phyloP scores from a whole-genome alignment of 1,140 invertebrate genomes.

The Tetraneura akinire region DNA sequence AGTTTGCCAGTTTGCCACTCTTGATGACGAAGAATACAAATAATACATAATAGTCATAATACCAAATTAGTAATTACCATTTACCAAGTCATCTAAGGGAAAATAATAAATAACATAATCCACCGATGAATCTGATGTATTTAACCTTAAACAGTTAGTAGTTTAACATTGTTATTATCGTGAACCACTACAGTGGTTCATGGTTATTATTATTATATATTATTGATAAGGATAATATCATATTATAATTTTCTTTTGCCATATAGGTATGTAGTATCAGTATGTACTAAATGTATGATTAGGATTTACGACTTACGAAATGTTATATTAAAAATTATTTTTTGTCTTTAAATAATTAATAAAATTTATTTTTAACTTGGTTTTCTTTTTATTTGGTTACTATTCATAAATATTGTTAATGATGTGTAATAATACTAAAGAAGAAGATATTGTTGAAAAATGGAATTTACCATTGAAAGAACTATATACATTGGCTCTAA shows the following conservation, averaged over 20 bases:
- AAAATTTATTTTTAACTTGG: too few relatives aligned
- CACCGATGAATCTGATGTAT: slow-evolving; percentile 9
- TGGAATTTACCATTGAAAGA: slow-evolving; percentile 75
- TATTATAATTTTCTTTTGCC: not conserved
- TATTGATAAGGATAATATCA: not conserved
- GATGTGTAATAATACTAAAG: slow-evolving; percentile 45
- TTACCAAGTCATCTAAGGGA: not conserved
- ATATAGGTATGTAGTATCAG: not conserved
- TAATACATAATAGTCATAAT: too few relatives aligned
- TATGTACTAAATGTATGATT: too few relatives aligned
- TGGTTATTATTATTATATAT: not conserved
- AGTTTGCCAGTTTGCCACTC: too few relatives aligned
- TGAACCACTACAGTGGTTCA: too few relatives aligned
- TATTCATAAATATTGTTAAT: not conserved
- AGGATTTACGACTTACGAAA: too few relatives aligned
- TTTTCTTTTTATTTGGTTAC: too few relatives aligned
- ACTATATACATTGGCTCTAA: slow-evolving; percentile 82
- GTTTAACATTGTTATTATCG: not conserved
- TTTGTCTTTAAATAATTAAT: too few relatives aligned
- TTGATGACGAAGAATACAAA: not conserved
- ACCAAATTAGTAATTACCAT: too few relatives aligned
- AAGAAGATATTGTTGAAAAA: slow-evolving; percentile 42
- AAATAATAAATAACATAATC: not conserved
- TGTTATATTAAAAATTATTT: too few relatives aligned
- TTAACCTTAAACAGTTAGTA: slow-evolving; percentile 48